Base-by-base conservation (phyloP, 2,797 vertebrate species). In the Helostoma temminkii region DNA sequence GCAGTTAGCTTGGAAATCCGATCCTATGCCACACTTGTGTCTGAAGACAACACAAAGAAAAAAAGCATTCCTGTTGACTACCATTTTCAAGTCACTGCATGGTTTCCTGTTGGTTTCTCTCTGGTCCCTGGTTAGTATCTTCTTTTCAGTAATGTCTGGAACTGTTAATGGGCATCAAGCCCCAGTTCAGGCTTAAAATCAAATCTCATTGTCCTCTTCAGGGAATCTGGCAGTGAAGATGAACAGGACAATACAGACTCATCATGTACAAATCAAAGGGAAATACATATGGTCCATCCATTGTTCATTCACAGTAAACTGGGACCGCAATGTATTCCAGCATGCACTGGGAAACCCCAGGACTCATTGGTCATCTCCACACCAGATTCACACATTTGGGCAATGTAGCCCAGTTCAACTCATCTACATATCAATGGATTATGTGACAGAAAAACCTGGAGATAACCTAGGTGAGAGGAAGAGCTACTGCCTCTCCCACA, bases 121-220 rank as follows among this genome's bases (percentile, higher is more conserved):
- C 21, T 45, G 37, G 50, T 61, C 48, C 49, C 8, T 45, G 15
- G 9, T 39, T 36, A 22, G 6, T 46, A 6, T 58, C 64, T 53
- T 67, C 10, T 46, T 57, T 25, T 47, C 30, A 74, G 54, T 10
- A 26, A 18, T 21, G 11, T 42, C 45, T 47, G 26, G 32, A 59
- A 50, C 39, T 5, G 5, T 43, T 53, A 22, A 41, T 9, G 61
- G 76, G 73, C 77, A 62, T 15, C 32, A 11, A 22, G 60, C 76
- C 77, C 47, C 10, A 30, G 11, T 74, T 73, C 45, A 45, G 30
- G 28, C 53, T 76, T 30, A 59, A 14, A 66, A 56, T 77, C 57
- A 63, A 83, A 75, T 70, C 52, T 56, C 37, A 67, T 76, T 60
- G 59, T 85, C 41, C 76, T 39, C 54, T 80, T 62, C 56, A 25